These are phyloP conservation scores for Budorcas taxicolor DNA, from an alignment of 2,113 vertebrate species.

Conservation along the genomic window DNA sequence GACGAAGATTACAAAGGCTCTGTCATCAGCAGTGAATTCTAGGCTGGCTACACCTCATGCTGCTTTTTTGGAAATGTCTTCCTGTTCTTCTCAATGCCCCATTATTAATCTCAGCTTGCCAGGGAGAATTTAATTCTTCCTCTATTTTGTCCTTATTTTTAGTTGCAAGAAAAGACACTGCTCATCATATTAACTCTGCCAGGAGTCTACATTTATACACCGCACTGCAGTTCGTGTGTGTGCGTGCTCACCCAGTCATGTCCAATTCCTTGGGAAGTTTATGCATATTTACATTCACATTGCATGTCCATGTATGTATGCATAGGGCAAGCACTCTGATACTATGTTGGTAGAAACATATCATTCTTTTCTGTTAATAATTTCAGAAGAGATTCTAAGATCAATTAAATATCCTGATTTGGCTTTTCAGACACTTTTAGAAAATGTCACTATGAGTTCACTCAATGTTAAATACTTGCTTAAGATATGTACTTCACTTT, in stretches of 20 bases:
- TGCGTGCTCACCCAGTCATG: background rate
- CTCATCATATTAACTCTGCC: background rate
- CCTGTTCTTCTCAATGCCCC: background rate
- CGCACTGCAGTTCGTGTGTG: too few relatives aligned
- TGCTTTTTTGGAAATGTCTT: background rate
- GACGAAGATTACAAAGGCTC: background rate
- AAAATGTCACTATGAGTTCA: background rate
- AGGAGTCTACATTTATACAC: background rate
- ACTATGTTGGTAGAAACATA: background rate
- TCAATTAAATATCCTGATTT: background rate
- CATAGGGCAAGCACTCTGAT: background rate
- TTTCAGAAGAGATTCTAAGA: background rate
- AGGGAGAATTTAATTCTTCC: background rate
- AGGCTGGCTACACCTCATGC: background rate
- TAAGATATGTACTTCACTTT: background rate
- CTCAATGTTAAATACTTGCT: background rate
- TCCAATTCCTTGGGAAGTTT: background rate
- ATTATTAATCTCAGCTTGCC: slow-evolving; percentile 9
- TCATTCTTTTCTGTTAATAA: background rate
- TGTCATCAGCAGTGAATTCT: background rate
- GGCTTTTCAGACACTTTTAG: background rate
- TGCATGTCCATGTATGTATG: background rate
- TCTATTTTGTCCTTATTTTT: slow-evolving; percentile 16
- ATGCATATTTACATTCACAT: background rate
- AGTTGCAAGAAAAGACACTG: background rate